Base-by-base conservation (phyloP, 2,113 vertebrate genomes). In the Gnathonemus longibarbis region DNA sequence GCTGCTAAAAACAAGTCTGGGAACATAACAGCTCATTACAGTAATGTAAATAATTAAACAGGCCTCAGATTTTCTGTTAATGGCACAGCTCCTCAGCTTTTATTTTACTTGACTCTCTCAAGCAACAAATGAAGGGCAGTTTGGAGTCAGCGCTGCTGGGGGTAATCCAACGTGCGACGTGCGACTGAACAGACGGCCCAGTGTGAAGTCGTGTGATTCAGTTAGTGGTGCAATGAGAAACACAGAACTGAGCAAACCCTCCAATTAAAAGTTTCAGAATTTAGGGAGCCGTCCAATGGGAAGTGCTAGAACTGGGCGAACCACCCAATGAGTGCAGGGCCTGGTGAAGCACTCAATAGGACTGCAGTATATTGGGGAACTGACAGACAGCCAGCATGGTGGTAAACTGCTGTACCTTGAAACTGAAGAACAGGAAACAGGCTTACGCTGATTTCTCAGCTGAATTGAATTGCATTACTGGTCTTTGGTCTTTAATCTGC, bases 41-140 rank as follows among this genome's bases (percentile, higher is more conserved):
- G 19, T 49, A 87, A 87, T 53, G 50, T 87, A 87, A 87, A 87
- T 53, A 53, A 87, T 52, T 31, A 53, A 87, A 52, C 49, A 7
- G 85, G 50, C 48, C 27, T 35, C 27, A 56, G 31, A 15, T 87
- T 19, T 31, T 19, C 17, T 21, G 13, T 11, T 87, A 53, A 53
- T 45, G 83, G 19, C 19, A 84, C 3, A 84, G 21, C 19, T 46
- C 19, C 21, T 27, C 49, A n/a, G 13, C 3, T 87, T 87, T 52
- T 5, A 19, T 53, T 53, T 87, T 21, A 87, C n/a, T 48, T 87
- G 48, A 50, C 84, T 48, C 48, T 87, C n/a, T 56, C n/a, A n/a
- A 84, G 10, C 39, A 19, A 17, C 85, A 17, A 31, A 8, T 31
- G 31, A 17, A 19, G 2, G 85, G n/a, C 48, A 87, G 50, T 9